Percentiles rank a stretch among this genome's conserved stretches.
These are phyloP conservation scores for Aythya baeri DNA, from an alignment of 2,113 vertebrate species.

Conservation along the genomic window DNA sequence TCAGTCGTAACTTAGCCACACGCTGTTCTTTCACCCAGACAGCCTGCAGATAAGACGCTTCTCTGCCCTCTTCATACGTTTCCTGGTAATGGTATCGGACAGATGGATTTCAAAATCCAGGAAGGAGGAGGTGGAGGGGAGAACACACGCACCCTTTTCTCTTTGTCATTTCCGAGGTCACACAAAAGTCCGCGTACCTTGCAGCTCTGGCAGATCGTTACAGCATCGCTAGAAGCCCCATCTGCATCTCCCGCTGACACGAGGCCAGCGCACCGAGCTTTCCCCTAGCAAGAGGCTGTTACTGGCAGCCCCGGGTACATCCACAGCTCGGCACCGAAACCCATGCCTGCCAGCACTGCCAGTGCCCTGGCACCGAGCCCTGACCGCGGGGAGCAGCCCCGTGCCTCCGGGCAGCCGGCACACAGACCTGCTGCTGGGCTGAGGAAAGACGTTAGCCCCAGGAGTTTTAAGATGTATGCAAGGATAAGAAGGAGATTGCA, in stretches of 20 bases:
- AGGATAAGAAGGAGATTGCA: constrained; percentile 37
- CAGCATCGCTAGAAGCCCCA: not conserved
- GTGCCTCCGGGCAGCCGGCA: accelerated
- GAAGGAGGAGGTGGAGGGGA: not conserved
- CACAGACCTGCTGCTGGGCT: not conserved
- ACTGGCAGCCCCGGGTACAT: not conserved
- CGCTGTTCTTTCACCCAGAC: accelerated
- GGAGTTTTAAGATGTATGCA: not conserved
- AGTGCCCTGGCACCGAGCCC: too few species aligned
- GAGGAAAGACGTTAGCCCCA: not conserved
- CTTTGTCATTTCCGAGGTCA: not conserved
- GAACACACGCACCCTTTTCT: accelerated
- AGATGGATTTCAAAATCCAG: accelerated
- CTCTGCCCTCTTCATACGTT: accelerated
- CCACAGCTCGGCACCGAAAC: not conserved
- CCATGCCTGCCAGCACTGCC: not conserved
- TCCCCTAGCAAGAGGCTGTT: not conserved
- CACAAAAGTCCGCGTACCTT: accelerated
- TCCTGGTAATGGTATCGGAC: not conserved
- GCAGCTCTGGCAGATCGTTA: not conserved
- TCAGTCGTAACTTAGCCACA: accelerated
- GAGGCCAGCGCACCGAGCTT: accelerated
- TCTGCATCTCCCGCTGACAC: accelerated
- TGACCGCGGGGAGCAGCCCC: not conserved
- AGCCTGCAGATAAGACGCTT: not conserved